Percentiles rank a stretch among this genome's conserved stretches.
Evolutionary conservation across 2,797 vertebrate species (phyloP).

Genomic region (Myripristis murdjan): DNA sequence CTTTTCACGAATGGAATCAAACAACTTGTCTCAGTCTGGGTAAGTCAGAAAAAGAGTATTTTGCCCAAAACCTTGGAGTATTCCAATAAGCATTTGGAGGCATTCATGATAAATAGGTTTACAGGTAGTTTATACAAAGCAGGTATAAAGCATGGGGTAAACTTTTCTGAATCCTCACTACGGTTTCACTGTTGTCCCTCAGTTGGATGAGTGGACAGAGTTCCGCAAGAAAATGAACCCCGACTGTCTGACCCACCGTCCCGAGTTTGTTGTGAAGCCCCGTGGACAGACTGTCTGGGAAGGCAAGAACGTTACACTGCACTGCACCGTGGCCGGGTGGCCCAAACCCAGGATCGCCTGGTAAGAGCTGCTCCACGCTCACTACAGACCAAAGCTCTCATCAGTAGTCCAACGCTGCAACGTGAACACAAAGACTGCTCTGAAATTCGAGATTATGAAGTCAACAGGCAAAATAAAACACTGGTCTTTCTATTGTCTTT

Average conservation of each 20-base stretch:
- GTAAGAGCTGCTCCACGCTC: slow-evolving; percentile 77
- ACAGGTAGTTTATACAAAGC: neutral
- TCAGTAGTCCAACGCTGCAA: slow-evolving; percentile 14
- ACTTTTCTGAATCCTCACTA: neutral
- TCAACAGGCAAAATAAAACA: slow-evolving; percentile 29
- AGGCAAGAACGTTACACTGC: slow-evolving; percentile 90
- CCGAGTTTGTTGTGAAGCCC: slow-evolving; percentile 93
- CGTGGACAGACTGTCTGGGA: slow-evolving; percentile 97
- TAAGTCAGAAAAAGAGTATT: too few species aligned
- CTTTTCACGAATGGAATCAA: too few species aligned
- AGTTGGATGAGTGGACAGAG: slow-evolving; percentile 93
- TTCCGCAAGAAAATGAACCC: slow-evolving; percentile 94
- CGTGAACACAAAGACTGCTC: slow-evolving; percentile 7
- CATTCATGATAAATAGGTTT: too few species aligned
- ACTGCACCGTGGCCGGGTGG: slow-evolving; percentile 96
- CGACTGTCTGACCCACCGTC: slow-evolving; percentile 92
- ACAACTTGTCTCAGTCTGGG: too few species aligned
- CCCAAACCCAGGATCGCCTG: slow-evolving; percentile 94
- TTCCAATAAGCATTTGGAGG: too few species aligned
- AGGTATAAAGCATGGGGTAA: neutral
- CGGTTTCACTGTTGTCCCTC: slow-evolving; percentile 33
- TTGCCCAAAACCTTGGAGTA: too few species aligned
- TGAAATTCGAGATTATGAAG: slow-evolving; percentile 23
- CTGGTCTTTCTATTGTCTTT: slow-evolving; percentile 40
- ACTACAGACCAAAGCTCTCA: slow-evolving; percentile 17